Conservation (phyloP, 2,113 vertebrate genomes). For the Tachycineta bicolor region DNA sequence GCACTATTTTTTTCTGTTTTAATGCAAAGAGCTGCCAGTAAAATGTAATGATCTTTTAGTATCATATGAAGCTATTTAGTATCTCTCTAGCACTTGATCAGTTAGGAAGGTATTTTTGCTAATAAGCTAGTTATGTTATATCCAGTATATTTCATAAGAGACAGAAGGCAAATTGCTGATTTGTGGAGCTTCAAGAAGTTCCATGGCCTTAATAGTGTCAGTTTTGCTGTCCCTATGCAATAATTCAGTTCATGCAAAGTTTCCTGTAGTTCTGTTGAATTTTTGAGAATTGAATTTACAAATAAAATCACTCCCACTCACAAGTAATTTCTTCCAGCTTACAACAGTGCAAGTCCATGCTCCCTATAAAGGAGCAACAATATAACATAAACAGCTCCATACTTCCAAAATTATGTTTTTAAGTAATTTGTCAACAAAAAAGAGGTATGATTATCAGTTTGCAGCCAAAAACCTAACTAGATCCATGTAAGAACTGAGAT, state of each 20-base stretch:
- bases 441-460: background rate
- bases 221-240: background rate
- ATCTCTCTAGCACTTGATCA: background rate
- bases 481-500: background rate
- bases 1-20: background rate
- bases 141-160: background rate
- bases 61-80: background rate
- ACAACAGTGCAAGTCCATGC: background rate
- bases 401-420: background rate
- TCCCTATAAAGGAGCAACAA: background rate
- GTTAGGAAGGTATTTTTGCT: background rate
- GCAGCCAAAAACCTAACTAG: background rate
- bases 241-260: background rate
- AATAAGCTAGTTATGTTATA: background rate
- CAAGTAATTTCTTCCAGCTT: background rate
- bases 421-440: background rate
- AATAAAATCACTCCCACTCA: background rate
- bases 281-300: background rate
- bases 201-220: background rate
- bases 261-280: background rate
- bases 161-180: background rate
- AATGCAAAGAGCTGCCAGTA: background rate
- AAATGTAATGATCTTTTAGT: background rate
- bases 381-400: background rate
- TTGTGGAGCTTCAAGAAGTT: background rate